Base-by-base conservation (phyloP, 2,888 invertebrate species). In the Synergus itoensis region DNA sequence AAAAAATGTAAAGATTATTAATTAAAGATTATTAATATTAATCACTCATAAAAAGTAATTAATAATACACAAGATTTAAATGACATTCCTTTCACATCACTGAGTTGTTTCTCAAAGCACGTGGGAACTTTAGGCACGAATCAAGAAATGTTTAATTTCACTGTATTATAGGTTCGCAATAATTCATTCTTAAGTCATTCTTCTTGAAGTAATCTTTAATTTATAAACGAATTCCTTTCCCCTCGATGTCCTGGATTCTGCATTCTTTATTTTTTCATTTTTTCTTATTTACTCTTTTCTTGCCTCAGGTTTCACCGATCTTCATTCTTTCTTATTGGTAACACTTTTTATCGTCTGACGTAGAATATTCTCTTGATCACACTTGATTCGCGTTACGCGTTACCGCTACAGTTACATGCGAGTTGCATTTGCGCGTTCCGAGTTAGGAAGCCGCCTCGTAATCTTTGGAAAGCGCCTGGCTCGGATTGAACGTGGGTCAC, bases 381-480 rank as follows among this genome's bases (percentile, higher is more conserved):
- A 81, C 81, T 79, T 80, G 75, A 76, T 81, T 81, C 79, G 80
- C 82, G 80, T 81, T 79, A 78, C 80, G 83, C 81, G 80, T 75
- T 79, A n/a, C 69, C 12, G 62, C 45, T 63, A 79, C 65, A 65
- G 65, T 45, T 21, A 69, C 69, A 69, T 65, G 79, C 81, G 78
- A 77, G 77, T 67, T 77, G 79, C 62, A 79, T 79, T 79, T 79
- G 81, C 76, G 76, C 80, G 80, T 79, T 80, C 82, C 80, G 80
- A 77, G 84, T 81, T 82, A 80, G 81, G 81, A 79, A 82, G 82
- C 81, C 78, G 80, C 69, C 78, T 79, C 84, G 84, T 82, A 82
- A 84, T 84, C 83, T 82, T 84, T 81, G 80, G 83, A 82, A 84
- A 84, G 84, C 84, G 79, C 78, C 73, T 78, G 75, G 43, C 78